Evolutionary conservation across 2,113 vertebrate genomes (phyloP).

Genomic region (Cariama cristata): DNA sequence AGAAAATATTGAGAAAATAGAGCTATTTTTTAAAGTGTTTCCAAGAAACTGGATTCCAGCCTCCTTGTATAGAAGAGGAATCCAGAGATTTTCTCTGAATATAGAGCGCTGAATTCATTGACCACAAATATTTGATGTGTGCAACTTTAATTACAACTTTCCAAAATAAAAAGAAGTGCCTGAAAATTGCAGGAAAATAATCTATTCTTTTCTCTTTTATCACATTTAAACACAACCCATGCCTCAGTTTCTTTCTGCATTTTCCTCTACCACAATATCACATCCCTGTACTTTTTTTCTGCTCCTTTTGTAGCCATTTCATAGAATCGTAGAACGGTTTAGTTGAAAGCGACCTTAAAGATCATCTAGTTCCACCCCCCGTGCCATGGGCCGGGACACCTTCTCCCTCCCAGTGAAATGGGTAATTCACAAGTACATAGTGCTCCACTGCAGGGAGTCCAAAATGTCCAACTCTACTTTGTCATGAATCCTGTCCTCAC

Average conservation of each 20-base stretch:
- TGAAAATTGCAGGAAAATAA: slow-evolving; percentile 14
- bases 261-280: background rate
- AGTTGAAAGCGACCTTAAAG: too few relatives aligned
- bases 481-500: background rate
- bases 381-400: too few relatives aligned
- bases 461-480: background rate
- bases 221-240: background rate
- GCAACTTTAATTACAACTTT: slow-evolving; percentile 16
- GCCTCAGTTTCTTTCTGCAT: background rate
- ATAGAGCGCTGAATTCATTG: slow-evolving; percentile 37
- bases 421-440: background rate
- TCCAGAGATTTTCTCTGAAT: slow-evolving; percentile 60
- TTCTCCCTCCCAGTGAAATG: background rate
- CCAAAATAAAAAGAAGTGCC: slow-evolving; percentile 27
- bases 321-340: too few relatives aligned
- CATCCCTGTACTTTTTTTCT: background rate
- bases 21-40: background rate
- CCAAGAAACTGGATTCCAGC: background rate
- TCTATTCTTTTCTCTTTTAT: background rate
- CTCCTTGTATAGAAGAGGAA: background rate
- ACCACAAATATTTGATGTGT: slow-evolving; percentile 50
- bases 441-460: background rate
- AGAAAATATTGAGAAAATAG: slow-evolving; percentile 18
- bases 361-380: too few relatives aligned
- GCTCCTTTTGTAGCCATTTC: background rate